Conservation (phyloP, 1,140 invertebrate species). For the Drosophila nikananu region DNA sequence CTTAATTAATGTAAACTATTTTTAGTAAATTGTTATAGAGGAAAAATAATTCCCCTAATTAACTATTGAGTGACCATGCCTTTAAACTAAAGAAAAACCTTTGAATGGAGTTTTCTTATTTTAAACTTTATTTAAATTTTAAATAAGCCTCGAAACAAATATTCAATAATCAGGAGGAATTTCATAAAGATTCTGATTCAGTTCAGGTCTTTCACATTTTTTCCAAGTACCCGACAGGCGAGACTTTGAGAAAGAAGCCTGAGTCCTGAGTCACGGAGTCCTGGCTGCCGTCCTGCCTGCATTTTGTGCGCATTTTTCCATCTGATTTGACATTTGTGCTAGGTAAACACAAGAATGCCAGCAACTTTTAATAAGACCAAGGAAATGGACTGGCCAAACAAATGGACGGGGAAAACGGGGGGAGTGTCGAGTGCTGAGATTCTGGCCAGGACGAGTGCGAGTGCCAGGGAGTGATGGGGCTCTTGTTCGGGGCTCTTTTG, state of each 20-base stretch:
- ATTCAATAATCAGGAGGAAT: neutral
- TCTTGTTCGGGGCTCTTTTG: conserved; percentile 41
- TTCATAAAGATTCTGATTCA: neutral
- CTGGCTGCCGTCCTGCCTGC: conserved; percentile 11
- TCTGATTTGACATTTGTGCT: conserved; percentile 53
- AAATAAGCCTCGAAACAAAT: neutral
- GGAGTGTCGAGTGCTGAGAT: conserved; percentile 23
- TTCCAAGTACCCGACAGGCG: conserved; percentile 5
- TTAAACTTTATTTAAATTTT: neutral
- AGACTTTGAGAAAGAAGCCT: neutral
- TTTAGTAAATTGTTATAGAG: too few relatives aligned
- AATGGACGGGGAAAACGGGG: neutral
- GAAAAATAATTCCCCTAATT: too few relatives aligned
- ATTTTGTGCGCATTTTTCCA: conserved; percentile 46
- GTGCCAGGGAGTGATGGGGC: conserved; percentile 5
- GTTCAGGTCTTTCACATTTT: neutral
- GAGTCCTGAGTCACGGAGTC: neutral
- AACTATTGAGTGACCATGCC: too few relatives aligned
- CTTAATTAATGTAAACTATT: too few relatives aligned
- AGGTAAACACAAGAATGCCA: conserved; percentile 53
- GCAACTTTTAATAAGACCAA: conserved; percentile 55
- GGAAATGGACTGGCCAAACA: conserved; percentile 40
- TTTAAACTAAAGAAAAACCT: too few relatives aligned
- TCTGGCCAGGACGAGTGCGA: conserved; percentile 22
- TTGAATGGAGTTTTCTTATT: too few relatives aligned